Percentiles rank a stretch among this genome's conserved stretches.
Evolutionary conservation across 2,888 invertebrate species (phyloP).

Genomic region (Lasioglossum vierecki): DNA sequence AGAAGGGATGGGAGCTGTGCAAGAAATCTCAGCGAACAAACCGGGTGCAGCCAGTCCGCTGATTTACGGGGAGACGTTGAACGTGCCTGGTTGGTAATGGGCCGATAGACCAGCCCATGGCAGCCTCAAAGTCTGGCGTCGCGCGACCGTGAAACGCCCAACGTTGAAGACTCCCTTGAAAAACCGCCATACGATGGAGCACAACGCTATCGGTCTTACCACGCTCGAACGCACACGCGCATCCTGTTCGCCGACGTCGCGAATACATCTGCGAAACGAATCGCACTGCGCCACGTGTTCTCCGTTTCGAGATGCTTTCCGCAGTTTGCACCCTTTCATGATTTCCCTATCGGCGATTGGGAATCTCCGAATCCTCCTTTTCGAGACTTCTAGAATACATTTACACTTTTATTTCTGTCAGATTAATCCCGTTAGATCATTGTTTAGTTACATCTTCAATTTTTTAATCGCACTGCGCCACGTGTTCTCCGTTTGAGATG

Average conservation of each 20-base stretch:
- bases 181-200: constrained; percentile 63
- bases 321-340: background rate
- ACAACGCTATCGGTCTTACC: constrained; percentile 74
- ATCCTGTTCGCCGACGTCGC: constrained; percentile 60
- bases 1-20: constrained; percentile 12
- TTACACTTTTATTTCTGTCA: too few species aligned
- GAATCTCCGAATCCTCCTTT: background rate
- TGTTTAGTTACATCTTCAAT: too few species aligned
- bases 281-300: background rate
- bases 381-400: background rate
- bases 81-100: constrained; percentile 79
- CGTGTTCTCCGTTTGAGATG: background rate
- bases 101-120: constrained; percentile 71
- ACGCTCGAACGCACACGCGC: constrained; percentile 74
- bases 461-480: background rate
- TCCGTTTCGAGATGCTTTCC: background rate
- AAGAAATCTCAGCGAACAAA: constrained; percentile 66
- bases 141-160: constrained; percentile 74
- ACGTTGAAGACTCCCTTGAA: constrained; percentile 59
- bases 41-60: constrained; percentile 67
- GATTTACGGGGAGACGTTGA: constrained; percentile 78
- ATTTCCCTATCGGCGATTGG: background rate
- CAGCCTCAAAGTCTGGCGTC: constrained; percentile 77
- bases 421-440: too few species aligned
- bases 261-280: background rate